Percentiles rank a stretch among this genome's conserved stretches.
Evolutionary conservation across 1,140 invertebrate genomes (phyloP).

Genomic region (Euwallacea fornicatus): DNA sequence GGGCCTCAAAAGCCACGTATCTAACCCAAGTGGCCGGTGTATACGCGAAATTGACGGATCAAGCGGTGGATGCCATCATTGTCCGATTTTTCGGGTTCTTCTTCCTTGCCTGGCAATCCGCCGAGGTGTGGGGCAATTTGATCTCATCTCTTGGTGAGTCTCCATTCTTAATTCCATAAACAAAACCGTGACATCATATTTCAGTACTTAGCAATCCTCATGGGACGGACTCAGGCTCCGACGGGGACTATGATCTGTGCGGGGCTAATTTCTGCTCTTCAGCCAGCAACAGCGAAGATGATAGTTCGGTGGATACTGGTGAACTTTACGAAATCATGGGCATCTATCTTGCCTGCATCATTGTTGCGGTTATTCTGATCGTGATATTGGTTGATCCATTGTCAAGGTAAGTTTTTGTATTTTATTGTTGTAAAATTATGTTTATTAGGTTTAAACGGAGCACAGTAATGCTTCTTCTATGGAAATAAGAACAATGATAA

Average conservation of each 20-base stretch:
- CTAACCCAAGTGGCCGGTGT: slow-evolving; percentile 89
- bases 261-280: slow-evolving; percentile 83
- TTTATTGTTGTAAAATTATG: too few relatives aligned
- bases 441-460: too few relatives aligned
- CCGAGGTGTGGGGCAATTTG: slow-evolving; percentile 93
- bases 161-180: neutral
- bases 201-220: slow-evolving; percentile 76
- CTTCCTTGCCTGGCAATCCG: slow-evolving; percentile 95
- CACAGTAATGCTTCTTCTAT: too few relatives aligned
- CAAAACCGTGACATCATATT: slow-evolving; percentile 37
- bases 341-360: slow-evolving; percentile 85
- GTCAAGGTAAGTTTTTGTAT: slow-evolving; percentile 63
- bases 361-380: slow-evolving; percentile 83
- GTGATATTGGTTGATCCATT: slow-evolving; percentile 87
- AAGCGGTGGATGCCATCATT: slow-evolving; percentile 85
- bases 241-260: slow-evolving; percentile 64
- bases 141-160: slow-evolving; percentile 90
- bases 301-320: slow-evolving; percentile 74
- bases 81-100: slow-evolving; percentile 97
- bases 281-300: slow-evolving; percentile 66
- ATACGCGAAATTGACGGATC: slow-evolving; percentile 84
- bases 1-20: slow-evolving; percentile 95
- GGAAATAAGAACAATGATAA: too few relatives aligned
- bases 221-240: slow-evolving; percentile 58
- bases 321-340: slow-evolving; percentile 86